These are phyloP conservation scores for Periplaneta americana DNA, from an alignment of 1,140 invertebrate species.

Conservation along the genomic window DNA sequence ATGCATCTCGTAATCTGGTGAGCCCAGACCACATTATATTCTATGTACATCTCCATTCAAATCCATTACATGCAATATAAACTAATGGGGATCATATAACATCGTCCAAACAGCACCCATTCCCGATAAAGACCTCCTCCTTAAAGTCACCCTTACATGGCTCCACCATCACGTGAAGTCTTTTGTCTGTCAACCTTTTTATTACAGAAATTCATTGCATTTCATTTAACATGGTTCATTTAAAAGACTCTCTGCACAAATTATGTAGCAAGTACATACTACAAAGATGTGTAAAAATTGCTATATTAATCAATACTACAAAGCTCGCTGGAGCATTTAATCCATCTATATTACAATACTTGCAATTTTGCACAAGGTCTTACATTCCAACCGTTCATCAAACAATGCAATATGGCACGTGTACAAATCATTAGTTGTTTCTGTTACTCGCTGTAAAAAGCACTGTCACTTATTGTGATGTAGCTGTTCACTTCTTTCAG, in stretches of 20 bases:
- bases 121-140: too few relatives aligned
- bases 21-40: too few relatives aligned
- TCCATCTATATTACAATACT: neutral
- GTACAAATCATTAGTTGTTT: neutral
- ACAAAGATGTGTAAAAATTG: neutral
- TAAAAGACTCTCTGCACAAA: too few relatives aligned
- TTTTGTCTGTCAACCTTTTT: too few relatives aligned
- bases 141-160: neutral
- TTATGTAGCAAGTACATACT: neutral
- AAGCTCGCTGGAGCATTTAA: neutral
- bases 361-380: neutral
- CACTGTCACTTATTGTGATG: neutral
- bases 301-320: neutral
- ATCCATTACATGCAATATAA: too few relatives aligned
- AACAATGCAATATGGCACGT: neutral
- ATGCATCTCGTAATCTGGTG: neutral
- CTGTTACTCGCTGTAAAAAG: too few relatives aligned
- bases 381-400: neutral
- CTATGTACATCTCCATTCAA: neutral
- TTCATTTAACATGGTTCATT: too few relatives aligned
- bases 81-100: neutral
- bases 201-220: too few relatives aligned
- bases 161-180: neutral
- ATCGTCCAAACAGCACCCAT: neutral
- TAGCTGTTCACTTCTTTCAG: neutral